Base-by-base conservation (phyloP, 2,797 vertebrate genomes). In the Hemibagrus guttatus region DNA sequence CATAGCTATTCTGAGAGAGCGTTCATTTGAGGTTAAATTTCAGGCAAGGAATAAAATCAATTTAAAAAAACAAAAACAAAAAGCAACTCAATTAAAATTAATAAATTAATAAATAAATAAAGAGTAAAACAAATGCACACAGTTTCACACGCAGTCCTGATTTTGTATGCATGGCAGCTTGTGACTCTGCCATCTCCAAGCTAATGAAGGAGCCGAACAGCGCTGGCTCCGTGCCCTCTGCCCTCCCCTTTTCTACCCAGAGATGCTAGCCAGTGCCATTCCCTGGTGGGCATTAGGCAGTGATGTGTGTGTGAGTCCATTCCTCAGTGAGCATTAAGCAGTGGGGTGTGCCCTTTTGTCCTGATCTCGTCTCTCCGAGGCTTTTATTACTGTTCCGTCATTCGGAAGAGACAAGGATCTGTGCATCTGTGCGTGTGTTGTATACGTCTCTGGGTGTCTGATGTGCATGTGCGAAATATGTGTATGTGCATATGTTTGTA, bases 191-290 rank as follows among this genome's bases (percentile, higher is more conserved):
- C 83, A 84, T 84, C 88, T 84, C 84, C 28, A 46, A 88, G 79
- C 83, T 87, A 90, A 90, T 89, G 85, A 89, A 90, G 88, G 85
- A 89, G 83, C 46, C 75, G 75, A 83, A 84, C 85, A 79, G 88
- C 54, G 79, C 81, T 90, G 88, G 90, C 87, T 84, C 58, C 66
- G 4, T 79, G 81, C 86, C 78, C 74, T 78, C 46, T 85, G 81
- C 85, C 86, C 69, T 84, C 69, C 76, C 88, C 91, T 88, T 87
- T 74, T 61, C 84, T 84, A 84, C 89, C 88, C 87, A 87, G 76
- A 81, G 76, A 85, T 82, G 71, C 85, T 91, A 88, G 89, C 91
- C 92, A 87, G 88, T 42, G 83, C 91, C 91, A 89, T 93, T 93
- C 87, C 88, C 85, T 87, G 85, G 85, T 90, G 88, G 87, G 87